Evolutionary conservation across 2,888 invertebrate genomes (phyloP).

Genomic region (Erynnis tages): DNA sequence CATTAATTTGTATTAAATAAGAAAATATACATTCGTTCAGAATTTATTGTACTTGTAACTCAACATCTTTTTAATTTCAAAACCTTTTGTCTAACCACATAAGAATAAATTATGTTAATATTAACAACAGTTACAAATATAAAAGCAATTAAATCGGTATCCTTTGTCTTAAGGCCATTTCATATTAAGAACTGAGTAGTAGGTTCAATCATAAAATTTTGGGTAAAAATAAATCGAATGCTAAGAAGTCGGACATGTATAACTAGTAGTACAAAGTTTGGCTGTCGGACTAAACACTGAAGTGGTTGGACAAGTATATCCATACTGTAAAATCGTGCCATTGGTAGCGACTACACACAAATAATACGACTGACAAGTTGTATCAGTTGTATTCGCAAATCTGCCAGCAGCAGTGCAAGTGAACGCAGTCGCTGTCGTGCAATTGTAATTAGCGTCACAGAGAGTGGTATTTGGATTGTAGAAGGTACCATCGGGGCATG

Average conservation of each 20-base stretch:
- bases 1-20: too few relatives aligned
- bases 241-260: conserved; percentile 49
- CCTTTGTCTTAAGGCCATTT: too few relatives aligned
- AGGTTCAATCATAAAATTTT: too few relatives aligned
- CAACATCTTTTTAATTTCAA: too few relatives aligned
- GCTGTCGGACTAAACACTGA: conserved; percentile 63
- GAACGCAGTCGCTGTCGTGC: conserved; percentile 44
- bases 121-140: too few relatives aligned
- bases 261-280: conserved; percentile 58
- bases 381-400: conserved; percentile 59
- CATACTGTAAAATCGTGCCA: conserved; percentile 50
- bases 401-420: conserved; percentile 62
- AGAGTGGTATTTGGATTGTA: conserved; percentile 59
- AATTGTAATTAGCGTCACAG: conserved; percentile 58
- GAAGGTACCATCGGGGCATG: conserved; percentile 54
- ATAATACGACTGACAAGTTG: conserved; percentile 63
- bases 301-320: conserved; percentile 64
- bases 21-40: too few relatives aligned
- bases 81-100: too few relatives aligned
- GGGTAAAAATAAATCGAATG: too few relatives aligned
- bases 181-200: too few relatives aligned
- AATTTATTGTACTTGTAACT: too few relatives aligned
- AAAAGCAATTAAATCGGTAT: too few relatives aligned
- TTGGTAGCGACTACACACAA: conserved; percentile 53
- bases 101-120: too few relatives aligned